A percentile compares a stretch with the other conserved stretches of the same genome.
Conservation (phyloP, 2,888 invertebrate genomes). For the Pilophorus perplexus region DNA sequence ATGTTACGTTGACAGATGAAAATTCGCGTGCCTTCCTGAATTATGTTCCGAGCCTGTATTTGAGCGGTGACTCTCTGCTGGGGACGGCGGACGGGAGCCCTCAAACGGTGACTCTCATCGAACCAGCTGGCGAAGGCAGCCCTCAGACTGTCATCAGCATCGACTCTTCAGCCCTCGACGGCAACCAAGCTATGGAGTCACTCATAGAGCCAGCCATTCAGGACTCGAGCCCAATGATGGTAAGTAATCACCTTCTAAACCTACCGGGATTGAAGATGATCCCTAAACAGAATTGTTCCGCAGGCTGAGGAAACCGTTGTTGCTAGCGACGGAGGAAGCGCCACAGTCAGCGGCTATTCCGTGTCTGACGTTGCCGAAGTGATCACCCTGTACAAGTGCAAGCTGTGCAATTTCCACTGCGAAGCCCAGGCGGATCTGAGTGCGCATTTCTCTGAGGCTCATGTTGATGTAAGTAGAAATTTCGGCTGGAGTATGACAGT, state of each 20-base stretch:
- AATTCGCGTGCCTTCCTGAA: background rate
- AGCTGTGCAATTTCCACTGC: constrained; percentile 57
- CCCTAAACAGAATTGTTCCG: no score
- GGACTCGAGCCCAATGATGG: background rate
- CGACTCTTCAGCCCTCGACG: background rate
- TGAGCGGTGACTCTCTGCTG: background rate
- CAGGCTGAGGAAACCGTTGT: no score
- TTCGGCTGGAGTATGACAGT: background rate
- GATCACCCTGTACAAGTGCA: constrained; percentile 58
- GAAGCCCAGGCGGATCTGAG: constrained; percentile 53
- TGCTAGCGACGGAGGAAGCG: background rate
- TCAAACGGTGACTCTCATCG: constrained; percentile 7
- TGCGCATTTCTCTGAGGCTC: constrained; percentile 53
- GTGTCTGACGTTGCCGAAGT: constrained; percentile 56
- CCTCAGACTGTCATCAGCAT: background rate
- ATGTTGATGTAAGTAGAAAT: constrained; percentile 50
- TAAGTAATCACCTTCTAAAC: no score
- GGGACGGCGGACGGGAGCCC: constrained; percentile 21
- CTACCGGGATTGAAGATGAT: no score
- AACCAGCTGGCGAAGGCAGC: background rate
- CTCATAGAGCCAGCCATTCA: constrained; percentile 8
- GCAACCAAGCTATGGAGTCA: background rate
- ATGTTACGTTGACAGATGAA: background rate
- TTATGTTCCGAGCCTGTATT: constrained; percentile 9
- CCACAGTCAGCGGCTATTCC: background rate